Evolutionary conservation across 2,888 invertebrate genomes (phyloP).

Genomic region (Pediacus dermestoides): DNA sequence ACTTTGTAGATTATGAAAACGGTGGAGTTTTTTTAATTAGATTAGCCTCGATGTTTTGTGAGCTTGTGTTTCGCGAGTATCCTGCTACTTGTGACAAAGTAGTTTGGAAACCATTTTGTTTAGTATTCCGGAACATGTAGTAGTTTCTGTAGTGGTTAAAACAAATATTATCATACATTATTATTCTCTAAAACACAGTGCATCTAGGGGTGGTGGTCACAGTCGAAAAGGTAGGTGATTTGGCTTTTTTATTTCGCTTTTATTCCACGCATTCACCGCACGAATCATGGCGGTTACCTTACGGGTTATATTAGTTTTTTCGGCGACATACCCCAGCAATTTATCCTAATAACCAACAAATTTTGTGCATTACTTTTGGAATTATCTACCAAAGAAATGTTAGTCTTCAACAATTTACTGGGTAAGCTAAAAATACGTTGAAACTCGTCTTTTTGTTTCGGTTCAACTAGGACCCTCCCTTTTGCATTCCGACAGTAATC

Average conservation of each 20-base stretch:
- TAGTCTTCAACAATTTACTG: too few relatives aligned
- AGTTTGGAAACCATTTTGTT: constrained; percentile 50
- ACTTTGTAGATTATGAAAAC: not conserved
- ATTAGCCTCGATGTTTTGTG: constrained; percentile 1
- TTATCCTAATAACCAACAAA: too few relatives aligned
- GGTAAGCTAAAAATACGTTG: too few relatives aligned
- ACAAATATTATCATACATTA: constrained; percentile 1
- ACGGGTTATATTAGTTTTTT: too few relatives aligned
- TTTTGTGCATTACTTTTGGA: too few relatives aligned
- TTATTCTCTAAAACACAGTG: not conserved
- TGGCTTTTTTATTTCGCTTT: not conserved
- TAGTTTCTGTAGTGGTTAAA: not conserved
- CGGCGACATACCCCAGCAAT: too few relatives aligned
- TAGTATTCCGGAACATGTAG: constrained; percentile 43
- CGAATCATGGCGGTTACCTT: too few relatives aligned
- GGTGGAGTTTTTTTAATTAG: not conserved
- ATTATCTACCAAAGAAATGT: too few relatives aligned
- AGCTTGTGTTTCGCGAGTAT: not conserved
- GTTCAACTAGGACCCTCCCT: too few relatives aligned
- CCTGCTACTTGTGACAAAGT: constrained; percentile 1
- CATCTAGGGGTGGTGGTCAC: not conserved
- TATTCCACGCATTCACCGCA: too few relatives aligned
- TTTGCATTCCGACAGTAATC: too few relatives aligned
- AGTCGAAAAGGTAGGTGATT: constrained; percentile 1
- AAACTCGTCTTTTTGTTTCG: too few relatives aligned